Evolutionary conservation across 2,888 invertebrate species (phyloP).

Genomic region (Leucophenga montana): DNA sequence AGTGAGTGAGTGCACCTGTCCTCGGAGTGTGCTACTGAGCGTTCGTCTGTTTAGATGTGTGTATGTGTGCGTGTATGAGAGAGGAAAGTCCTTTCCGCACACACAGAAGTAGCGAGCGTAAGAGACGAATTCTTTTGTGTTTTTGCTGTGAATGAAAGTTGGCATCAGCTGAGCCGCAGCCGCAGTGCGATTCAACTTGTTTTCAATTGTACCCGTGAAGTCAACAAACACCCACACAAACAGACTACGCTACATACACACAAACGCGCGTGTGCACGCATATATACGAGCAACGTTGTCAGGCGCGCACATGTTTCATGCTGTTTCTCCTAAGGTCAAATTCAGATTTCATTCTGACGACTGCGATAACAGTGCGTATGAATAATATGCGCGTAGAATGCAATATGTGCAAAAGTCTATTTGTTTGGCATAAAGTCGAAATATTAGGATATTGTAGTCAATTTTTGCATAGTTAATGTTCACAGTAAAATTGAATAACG

Average conservation of each 20-base stretch:
- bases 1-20: conserved; percentile 64
- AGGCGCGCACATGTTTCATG: conserved; percentile 55
- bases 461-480: no score
- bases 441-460: no score
- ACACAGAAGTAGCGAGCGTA: conserved; percentile 31
- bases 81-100: background rate
- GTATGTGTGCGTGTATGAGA: background rate
- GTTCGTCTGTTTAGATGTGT: conserved; percentile 35
- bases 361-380: conserved; percentile 11
- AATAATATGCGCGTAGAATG: background rate
- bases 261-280: conserved; percentile 55
- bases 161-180: conserved; percentile 55
- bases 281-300: conserved; percentile 33
- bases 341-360: conserved; percentile 8
- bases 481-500: no score
- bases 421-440: no score
- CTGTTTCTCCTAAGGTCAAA: conserved; percentile 53
- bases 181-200: conserved; percentile 52
- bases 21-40: conserved; percentile 40
- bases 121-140: conserved; percentile 48
- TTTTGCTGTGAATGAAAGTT: conserved; percentile 63
- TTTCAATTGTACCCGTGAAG: conserved; percentile 53
- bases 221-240: background rate
- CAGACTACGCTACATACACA: conserved; percentile 57
- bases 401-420: background rate